A percentile compares a stretch with the other conserved stretches of the same genome.
phyloP scores from a whole-genome alignment of 2,113 vertebrate species.

The Ictalurus punctatus region DNA sequence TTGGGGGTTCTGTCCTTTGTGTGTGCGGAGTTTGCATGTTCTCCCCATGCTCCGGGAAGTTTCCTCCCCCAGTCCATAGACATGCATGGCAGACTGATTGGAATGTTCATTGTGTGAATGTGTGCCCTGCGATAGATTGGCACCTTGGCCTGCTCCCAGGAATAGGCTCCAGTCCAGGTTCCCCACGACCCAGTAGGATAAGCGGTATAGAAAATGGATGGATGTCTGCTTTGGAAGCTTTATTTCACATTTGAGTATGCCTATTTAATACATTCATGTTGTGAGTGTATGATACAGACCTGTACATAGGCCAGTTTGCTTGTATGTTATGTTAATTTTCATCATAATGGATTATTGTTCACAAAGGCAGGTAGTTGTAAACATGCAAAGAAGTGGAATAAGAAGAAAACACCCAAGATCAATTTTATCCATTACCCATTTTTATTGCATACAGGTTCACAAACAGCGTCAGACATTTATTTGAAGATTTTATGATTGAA shows the following conservation, averaged over 20 bases:
- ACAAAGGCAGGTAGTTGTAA: neutral
- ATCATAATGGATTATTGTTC: neutral
- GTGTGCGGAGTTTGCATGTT: no score
- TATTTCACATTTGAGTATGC: neutral
- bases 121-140: no score
- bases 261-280: neutral
- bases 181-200: no score
- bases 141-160: no score
- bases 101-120: no score
- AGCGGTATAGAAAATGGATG: no score
- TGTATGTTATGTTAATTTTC: neutral
- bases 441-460: constrained; percentile 49
- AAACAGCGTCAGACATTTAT: constrained; percentile 3
- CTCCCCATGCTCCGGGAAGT: no score
- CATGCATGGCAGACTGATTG: no score
- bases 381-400: neutral
- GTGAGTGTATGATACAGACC: neutral
- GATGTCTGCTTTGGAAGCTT: neutral
- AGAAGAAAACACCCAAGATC: neutral
- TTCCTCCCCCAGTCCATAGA: no score
- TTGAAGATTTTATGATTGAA: constrained; percentile 53
- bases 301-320: neutral
- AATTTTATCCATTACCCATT: neutral
- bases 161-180: no score
- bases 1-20: no score